These are phyloP conservation scores for Dynastes maya DNA, from an alignment of 2,888 invertebrate species.

Conservation along the genomic window DNA sequence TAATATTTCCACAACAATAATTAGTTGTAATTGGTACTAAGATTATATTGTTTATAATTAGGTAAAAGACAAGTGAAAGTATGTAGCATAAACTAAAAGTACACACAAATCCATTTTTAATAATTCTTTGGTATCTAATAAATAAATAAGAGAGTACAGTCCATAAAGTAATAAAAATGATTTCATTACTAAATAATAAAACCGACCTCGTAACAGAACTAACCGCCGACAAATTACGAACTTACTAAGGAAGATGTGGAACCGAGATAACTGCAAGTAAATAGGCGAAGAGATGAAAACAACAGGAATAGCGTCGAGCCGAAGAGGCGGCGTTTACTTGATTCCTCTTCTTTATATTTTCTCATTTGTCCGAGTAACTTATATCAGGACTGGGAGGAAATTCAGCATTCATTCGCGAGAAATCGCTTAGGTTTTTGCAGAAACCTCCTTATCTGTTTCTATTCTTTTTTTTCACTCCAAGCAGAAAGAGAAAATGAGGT, in stretches of 20 bases:
- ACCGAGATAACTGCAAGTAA: slow-evolving; percentile 10
- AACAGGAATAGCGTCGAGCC: slow-evolving; percentile 6
- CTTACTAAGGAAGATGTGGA: slow-evolving; percentile 10
- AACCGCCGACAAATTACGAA: slow-evolving; percentile 9
- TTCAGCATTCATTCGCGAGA: slow-evolving; percentile 28
- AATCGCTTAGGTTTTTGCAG: slow-evolving; percentile 21
- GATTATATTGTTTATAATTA: too few species aligned
- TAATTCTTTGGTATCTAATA: too few species aligned
- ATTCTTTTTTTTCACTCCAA: slow-evolving; percentile 3
- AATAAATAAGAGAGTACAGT: too few species aligned
- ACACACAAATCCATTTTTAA: too few species aligned
- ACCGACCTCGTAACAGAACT: not conserved
- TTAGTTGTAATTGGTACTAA: too few species aligned
- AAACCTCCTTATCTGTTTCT: slow-evolving; percentile 18
- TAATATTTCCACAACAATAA: too few species aligned
- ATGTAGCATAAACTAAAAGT: too few species aligned
- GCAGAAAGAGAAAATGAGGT: slow-evolving; percentile 23
- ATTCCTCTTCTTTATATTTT: slow-evolving; percentile 29
- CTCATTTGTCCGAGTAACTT: slow-evolving; percentile 26
- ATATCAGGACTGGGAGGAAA: not conserved
- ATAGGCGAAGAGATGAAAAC: slow-evolving; percentile 14
- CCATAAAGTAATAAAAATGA: too few species aligned
- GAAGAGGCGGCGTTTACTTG: slow-evolving; percentile 24
- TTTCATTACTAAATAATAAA: slow-evolving; percentile 9
- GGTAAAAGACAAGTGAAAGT: too few species aligned